A percentile compares a stretch with the other conserved stretches of the same genome.
These are phyloP conservation scores for Gymnopithys bicolor DNA, from an alignment of 2,797 vertebrate species.

Conservation along the genomic window DNA sequence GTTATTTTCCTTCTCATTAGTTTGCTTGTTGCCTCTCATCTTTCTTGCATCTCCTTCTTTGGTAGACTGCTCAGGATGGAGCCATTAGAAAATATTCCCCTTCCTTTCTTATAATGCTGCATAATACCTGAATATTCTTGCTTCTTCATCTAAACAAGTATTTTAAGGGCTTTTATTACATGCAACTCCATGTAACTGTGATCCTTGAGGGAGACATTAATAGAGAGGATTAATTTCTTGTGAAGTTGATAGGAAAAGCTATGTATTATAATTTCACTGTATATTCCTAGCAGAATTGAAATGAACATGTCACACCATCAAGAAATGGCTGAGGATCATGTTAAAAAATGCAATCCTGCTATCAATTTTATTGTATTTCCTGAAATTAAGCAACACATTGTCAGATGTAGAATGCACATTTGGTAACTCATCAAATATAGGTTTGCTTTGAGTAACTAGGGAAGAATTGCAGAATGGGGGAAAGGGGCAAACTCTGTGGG, in stretches of 20 bases:
- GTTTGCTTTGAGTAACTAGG: constrained; percentile 15
- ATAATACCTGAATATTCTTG: not conserved
- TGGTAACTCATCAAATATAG: constrained; percentile 8
- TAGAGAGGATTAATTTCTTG: not conserved
- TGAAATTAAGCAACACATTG: not conserved
- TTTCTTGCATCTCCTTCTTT: not conserved
- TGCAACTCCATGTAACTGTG: not conserved
- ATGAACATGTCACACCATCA: not conserved
- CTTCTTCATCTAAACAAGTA: not conserved
- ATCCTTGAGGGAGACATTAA: not conserved
- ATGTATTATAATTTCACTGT: not conserved
- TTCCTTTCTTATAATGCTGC: not conserved
- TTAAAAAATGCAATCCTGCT: constrained; percentile 23
- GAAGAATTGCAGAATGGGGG: not conserved
- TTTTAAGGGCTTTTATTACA: not conserved
- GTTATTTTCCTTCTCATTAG: not conserved
- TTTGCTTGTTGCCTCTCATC: not conserved
- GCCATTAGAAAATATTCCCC: not conserved
- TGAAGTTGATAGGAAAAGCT: not conserved
- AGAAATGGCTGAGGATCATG: constrained; percentile 5
- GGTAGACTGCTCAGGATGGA: not conserved
- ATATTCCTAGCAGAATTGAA: not conserved
- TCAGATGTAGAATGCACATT: not conserved
- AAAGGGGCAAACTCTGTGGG: not conserved
- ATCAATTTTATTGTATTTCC: not conserved